Conservation (phyloP, 2,113 vertebrate genomes). For the Cyphomyrus discorhynchus region DNA sequence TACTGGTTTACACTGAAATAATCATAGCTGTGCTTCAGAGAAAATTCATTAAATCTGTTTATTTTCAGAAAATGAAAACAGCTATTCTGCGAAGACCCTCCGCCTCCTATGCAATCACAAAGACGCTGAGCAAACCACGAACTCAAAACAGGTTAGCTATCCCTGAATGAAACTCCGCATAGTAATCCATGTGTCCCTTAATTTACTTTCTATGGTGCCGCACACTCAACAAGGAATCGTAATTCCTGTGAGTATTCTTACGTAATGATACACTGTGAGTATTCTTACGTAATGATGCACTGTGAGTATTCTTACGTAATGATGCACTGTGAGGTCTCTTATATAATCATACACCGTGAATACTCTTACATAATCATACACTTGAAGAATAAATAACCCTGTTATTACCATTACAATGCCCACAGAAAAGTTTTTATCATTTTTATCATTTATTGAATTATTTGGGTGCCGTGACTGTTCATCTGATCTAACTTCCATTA, state of each 20-base stretch:
- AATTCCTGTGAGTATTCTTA: not conserved
- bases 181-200: not conserved
- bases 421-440: not conserved
- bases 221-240: not conserved
- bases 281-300: too few species aligned
- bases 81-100: constrained; percentile 53
- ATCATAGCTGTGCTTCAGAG: not conserved
- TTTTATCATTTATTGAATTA: not conserved
- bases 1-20: not conserved
- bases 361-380: not conserved
- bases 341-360: not conserved
- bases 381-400: not conserved
- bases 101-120: constrained; percentile 50
- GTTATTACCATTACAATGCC: not conserved
- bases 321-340: not conserved
- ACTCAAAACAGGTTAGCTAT: constrained; percentile 49
- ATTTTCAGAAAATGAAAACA: constrained; percentile 60
- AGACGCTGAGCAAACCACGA: constrained; percentile 54
- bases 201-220: not conserved
- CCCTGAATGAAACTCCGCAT: not conserved
- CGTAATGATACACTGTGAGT: too few species aligned
- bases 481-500: not conserved
- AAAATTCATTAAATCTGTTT: not conserved
- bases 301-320: too few species aligned
- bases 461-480: not conserved